A percentile compares a stretch with the other conserved stretches of the same genome.
These are phyloP conservation scores for Drosophila asahinai DNA, from an alignment of 1,140 invertebrate genomes.

Conservation along the genomic window DNA sequence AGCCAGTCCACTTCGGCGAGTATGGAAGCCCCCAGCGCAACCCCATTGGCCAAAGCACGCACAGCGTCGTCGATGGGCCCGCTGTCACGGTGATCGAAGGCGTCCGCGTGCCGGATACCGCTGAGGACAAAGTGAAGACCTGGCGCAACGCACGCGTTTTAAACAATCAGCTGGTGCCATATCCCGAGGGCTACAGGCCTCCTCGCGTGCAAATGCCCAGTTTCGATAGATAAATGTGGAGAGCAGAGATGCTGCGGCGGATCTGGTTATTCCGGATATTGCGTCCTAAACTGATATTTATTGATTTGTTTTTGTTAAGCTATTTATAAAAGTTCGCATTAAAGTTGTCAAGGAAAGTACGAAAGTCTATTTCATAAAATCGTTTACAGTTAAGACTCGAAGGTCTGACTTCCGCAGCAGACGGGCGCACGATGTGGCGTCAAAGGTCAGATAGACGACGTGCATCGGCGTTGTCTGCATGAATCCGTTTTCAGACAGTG, in stretches of 20 bases:
- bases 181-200: constrained; percentile 89
- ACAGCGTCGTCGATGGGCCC: constrained; percentile 74
- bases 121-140: constrained; percentile 90
- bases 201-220: constrained; percentile 85
- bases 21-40: constrained; percentile 55
- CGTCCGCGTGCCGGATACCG: constrained; percentile 92
- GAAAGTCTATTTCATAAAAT: constrained; percentile 64
- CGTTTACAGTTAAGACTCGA: constrained; percentile 74
- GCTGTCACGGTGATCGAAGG: constrained; percentile 90
- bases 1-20: constrained; percentile 9
- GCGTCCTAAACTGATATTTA: constrained; percentile 63
- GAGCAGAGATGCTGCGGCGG: background rate
- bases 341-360: constrained; percentile 47
- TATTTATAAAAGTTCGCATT: constrained; percentile 73
- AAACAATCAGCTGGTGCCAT: constrained; percentile 91
- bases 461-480: constrained; percentile 70
- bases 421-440: constrained; percentile 46
- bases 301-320: constrained; percentile 72
- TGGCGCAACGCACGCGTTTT: constrained; percentile 95
- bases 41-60: constrained; percentile 71
- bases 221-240: constrained; percentile 71
- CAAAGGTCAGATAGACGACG: constrained; percentile 67
- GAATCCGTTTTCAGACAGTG: constrained; percentile 85
- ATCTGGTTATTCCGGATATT: constrained; percentile 9
- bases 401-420: constrained; percentile 63